These are phyloP conservation scores for Patella ulyssiponensis DNA, from an alignment of 2,888 invertebrate species.

Conservation along the genomic window DNA sequence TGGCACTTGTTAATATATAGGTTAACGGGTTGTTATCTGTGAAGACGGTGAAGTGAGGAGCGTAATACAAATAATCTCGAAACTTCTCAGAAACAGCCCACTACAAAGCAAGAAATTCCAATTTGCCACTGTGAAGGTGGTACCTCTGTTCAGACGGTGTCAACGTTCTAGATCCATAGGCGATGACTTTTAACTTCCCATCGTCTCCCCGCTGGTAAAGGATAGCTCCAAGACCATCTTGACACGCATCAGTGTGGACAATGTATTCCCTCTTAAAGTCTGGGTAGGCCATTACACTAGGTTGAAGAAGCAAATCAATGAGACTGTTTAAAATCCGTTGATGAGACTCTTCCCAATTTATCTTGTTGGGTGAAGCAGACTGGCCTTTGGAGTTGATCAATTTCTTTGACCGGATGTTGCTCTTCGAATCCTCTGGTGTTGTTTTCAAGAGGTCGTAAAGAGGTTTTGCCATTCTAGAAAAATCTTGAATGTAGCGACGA, in stretches of 20 bases:
- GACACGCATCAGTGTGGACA: slow-evolving; percentile 25
- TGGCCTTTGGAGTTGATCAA: neutral
- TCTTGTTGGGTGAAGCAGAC: slow-evolving; percentile 8
- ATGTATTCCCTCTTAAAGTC: slow-evolving; percentile 16
- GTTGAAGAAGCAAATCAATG: slow-evolving; percentile 11
- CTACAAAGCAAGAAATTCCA: slow-evolving; percentile 29
- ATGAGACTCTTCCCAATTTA: slow-evolving; percentile 8
- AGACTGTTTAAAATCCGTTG: slow-evolving; percentile 19
- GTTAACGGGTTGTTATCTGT: slow-evolving; percentile 24
- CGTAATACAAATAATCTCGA: slow-evolving; percentile 26
- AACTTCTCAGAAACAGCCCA: slow-evolving; percentile 28
- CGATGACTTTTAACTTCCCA: slow-evolving; percentile 20
- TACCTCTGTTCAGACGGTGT: slow-evolving; percentile 18
- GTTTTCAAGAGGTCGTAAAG: neutral
- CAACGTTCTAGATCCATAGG: slow-evolving; percentile 23
- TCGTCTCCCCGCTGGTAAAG: slow-evolving; percentile 20
- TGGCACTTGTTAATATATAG: slow-evolving; percentile 15
- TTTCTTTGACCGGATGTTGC: too few species aligned
- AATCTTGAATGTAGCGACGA: neutral
- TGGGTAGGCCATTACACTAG: slow-evolving; percentile 25
- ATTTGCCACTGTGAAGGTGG: slow-evolving; percentile 22
- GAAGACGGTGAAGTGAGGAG: slow-evolving; percentile 17
- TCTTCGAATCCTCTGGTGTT: too few species aligned
- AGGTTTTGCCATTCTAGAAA: neutral
- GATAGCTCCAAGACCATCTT: slow-evolving; percentile 26